Conservation (phyloP, 2,888 invertebrate species). For the Deilephila porcellus region DNA sequence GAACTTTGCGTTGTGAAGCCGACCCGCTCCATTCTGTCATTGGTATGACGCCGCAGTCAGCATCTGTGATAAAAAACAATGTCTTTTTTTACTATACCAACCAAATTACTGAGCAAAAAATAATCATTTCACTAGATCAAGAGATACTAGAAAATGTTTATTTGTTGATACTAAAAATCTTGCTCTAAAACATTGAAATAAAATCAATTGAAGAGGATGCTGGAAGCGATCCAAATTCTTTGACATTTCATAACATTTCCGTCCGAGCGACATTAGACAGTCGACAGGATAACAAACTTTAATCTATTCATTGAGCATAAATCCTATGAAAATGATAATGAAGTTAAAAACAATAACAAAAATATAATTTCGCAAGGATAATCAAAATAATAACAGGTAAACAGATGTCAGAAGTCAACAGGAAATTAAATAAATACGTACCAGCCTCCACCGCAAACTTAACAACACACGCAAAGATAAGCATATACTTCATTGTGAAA, state of each 20-base stretch:
- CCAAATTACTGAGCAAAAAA: too few relatives aligned
- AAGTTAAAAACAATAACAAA: not conserved
- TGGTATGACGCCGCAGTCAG: slow-evolving; percentile 54
- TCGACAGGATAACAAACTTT: too few relatives aligned
- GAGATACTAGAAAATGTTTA: too few relatives aligned
- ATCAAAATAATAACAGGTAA: not conserved
- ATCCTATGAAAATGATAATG: not conserved
- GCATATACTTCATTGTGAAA: not conserved
- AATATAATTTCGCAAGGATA: not conserved
- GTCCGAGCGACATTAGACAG: too few relatives aligned
- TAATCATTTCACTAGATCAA: too few relatives aligned
- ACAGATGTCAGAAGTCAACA: not conserved
- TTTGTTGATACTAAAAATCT: too few relatives aligned
- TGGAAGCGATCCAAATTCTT: too few relatives aligned
- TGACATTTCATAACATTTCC: too few relatives aligned
- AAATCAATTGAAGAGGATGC: too few relatives aligned
- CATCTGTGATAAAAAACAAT: slow-evolving; percentile 40
- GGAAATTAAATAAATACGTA: not conserved
- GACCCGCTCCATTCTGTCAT: slow-evolving; percentile 58
- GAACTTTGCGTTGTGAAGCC: slow-evolving; percentile 44
- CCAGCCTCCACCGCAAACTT: not conserved
- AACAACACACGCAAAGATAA: slow-evolving; percentile 4
- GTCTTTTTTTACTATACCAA: too few relatives aligned
- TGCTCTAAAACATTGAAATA: too few relatives aligned
- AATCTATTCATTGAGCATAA: too few relatives aligned